Base-by-base conservation (phyloP, 2,113 vertebrate species). In the Vireo altiloquus region DNA sequence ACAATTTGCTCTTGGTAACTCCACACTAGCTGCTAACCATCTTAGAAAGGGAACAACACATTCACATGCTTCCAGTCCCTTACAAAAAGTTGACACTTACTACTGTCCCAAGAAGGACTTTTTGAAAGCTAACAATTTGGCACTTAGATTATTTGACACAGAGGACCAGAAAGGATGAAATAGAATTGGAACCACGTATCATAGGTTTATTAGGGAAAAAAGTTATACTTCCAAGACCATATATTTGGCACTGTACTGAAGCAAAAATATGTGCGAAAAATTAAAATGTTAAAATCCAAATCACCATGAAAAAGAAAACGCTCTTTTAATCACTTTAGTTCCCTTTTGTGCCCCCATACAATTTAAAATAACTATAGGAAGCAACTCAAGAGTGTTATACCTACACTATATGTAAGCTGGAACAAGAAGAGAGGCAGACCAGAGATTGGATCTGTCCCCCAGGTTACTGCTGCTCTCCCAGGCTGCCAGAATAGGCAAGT, bases 141-240 rank as follows among this genome's bases (percentile, higher is more conserved):
- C 50, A 46, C 42, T 63, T 56, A 25, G 35, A 65, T 87, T 53
- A 44, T 39, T 61, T 86, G 59, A 85, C 31, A 50, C 63, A 50
- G 37, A 80, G 63, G 60, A 79, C 22, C 49, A 84, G 57, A 83
- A 95, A 80, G 76, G 46, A 92, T 82, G 33, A 52, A 93, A 83
- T 18, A 61, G 71, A 95, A 94, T 82, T 91, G 23, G 71, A 91
- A 87, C 66, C 37, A 94, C 75, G 39, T 94, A 80, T 70, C 68
- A 82, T 54, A 79, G 72, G 18, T 92, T 94, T 95, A 84, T 87
- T 91, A 46, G 71, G 84, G 87, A 92, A 91, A 77, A 59, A 61
- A 59, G 35, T 89, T 84, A 44, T 92, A 95, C 33, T 82, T 90
- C 60, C 90, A 88, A 88, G 81, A 84, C 54, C 82, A 68, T 89